Percentiles rank a stretch among this genome's conserved stretches.
phyloP scores from a whole-genome alignment of 2,797 vertebrate species.

The Melanogrammus aeglefinus region DNA sequence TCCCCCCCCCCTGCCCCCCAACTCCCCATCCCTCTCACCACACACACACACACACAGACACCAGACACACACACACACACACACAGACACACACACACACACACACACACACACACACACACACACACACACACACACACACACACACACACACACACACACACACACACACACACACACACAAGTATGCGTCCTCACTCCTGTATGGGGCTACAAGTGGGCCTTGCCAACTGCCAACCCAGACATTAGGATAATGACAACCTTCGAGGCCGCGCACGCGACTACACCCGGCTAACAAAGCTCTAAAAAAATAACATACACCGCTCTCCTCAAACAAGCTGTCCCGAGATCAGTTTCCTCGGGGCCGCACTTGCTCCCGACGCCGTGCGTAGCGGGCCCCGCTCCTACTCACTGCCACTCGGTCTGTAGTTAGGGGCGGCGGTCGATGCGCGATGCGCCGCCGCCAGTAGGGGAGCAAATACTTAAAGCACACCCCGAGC shows the following conservation, averaged over 20 bases:
- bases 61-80: too few species aligned
- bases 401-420: slow-evolving; percentile 38
- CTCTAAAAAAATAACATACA: slow-evolving; percentile 66
- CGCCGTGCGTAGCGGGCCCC: slow-evolving; percentile 35
- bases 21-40: too few species aligned
- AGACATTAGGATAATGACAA: slow-evolving; percentile 63
- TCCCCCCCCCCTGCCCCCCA: background rate
- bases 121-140: too few species aligned
- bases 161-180: too few species aligned
- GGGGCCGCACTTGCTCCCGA: slow-evolving; percentile 21
- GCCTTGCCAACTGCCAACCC: slow-evolving; percentile 36
- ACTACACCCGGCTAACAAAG: slow-evolving; percentile 37
- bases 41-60: too few species aligned
- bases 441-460: too few species aligned
- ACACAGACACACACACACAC: background rate
- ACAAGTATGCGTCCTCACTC: slow-evolving; percentile 21
- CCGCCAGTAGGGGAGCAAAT: slow-evolving; percentile 9
- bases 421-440: slow-evolving; percentile 39
- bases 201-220: slow-evolving; percentile 5
- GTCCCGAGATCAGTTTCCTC: slow-evolving; percentile 51
- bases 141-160: too few species aligned
- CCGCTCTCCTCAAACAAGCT: slow-evolving; percentile 33
- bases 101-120: slow-evolving; percentile 10
- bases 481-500: slow-evolving; percentile 35
- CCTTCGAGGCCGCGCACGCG: slow-evolving; percentile 45